Evolutionary conservation across 2,113 vertebrate species (phyloP).

Genomic region (Neotoma lepida): DNA sequence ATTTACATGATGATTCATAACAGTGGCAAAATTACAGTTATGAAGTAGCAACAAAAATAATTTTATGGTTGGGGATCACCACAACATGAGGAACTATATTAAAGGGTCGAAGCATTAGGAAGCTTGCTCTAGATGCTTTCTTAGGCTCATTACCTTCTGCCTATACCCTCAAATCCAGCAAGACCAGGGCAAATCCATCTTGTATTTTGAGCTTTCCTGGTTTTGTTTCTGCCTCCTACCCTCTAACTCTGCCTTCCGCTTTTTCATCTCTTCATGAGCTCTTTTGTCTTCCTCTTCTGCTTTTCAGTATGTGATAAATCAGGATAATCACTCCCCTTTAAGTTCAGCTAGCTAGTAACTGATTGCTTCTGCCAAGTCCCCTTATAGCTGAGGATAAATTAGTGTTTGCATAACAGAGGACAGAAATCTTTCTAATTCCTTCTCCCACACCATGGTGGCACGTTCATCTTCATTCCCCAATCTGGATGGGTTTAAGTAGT

Average conservation of each 20-base stretch:
- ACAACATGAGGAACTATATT: background rate
- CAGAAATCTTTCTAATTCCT: background rate
- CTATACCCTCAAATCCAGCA: background rate
- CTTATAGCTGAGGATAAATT: background rate
- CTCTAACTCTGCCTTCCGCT: background rate
- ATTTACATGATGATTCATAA: background rate
- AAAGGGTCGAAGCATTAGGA: background rate
- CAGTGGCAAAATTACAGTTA: background rate
- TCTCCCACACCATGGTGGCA: background rate
- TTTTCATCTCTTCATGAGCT: background rate
- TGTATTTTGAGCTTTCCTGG: background rate
- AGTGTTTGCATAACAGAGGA: background rate
- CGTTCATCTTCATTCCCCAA: background rate
- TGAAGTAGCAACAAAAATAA: background rate
- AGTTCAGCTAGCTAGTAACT: background rate
- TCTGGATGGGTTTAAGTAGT: background rate
- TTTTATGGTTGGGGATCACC: background rate
- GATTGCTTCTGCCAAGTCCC: background rate
- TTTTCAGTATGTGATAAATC: background rate
- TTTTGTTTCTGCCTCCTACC: conserved; percentile 6
- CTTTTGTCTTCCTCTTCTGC: conserved; percentile 24
- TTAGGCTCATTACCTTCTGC: background rate
- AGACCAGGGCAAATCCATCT: background rate
- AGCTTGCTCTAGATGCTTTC: background rate
- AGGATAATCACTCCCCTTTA: conserved; percentile 14